Base-by-base conservation (phyloP, 2,888 invertebrate species). In the Catocala fraxini region DNA sequence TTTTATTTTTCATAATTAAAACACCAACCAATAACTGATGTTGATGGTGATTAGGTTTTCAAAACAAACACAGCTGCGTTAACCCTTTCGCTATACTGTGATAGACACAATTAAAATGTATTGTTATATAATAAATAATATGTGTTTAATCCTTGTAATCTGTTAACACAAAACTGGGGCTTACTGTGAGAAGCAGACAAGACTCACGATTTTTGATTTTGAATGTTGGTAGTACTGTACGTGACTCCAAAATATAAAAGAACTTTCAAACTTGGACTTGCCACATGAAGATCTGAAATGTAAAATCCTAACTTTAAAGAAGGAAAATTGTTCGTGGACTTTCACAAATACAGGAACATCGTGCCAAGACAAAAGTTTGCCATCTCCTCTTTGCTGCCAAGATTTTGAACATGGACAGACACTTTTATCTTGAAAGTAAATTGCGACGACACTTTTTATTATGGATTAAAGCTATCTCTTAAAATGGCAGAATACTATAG, bases 341-440 rank as follows among this genome's bases (percentile, higher is more conserved):
- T 25, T 51, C 39, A 63, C 73, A 63, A 60, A 73, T 61, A 65
- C 51, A 53, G 58, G 56, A 33, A 60, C 48, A 42, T 54, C 42
- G 59, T 55, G 51, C 55, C 51, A 41, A 33, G n/a, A 47, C 51
- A 51, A 72, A 71, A 71, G 52, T 70, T 73, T 53, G 25, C 33
- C 43, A 5, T 42, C 51, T 46, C 42, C 48, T 45, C 39, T 25
- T 13, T 6, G 42, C 65, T 63, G 65, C 70, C 63, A 66, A 60
- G 56, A 66, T 61, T 62, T 61, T 43, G 33, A 53, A 53, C 53
- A 43, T 5, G 43, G 43, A 9, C 42, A 43, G 53, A 43, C 53
- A 53, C 59, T 63, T 67, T 67, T 65, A 65, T 51, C 15, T 51
- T 52, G 6, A n/a, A 43, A 25, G 43, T 43, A 53, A 53, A 53